A percentile compares a stretch with the other conserved stretches of the same genome.
phyloP scores from a whole-genome alignment of 2,888 invertebrate species.

The Halocaridina rubra region DNA sequence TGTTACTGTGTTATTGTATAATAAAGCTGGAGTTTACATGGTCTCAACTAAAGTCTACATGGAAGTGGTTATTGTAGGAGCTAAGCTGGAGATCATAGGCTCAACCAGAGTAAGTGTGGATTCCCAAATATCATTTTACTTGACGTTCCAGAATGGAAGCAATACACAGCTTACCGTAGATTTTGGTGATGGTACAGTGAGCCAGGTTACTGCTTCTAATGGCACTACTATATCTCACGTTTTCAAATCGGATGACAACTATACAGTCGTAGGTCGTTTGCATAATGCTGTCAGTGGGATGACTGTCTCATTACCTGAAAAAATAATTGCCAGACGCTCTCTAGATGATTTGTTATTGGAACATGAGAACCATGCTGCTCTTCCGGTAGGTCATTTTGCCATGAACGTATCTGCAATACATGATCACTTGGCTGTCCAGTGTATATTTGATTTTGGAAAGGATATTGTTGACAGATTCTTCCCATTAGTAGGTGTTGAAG shows the following conservation, averaged over 20 bases:
- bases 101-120: neutral
- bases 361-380: neutral
- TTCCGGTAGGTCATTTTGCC: neutral
- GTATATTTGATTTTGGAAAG: neutral
- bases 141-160: neutral
- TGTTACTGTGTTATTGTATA: neutral
- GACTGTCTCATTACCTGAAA: neutral
- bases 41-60: neutral
- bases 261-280: neutral
- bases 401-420: neutral
- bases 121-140: neutral
- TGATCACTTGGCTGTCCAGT: neutral
- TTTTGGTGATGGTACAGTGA: constrained; percentile 13
- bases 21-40: neutral
- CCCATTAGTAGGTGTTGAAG: neutral
- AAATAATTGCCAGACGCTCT: neutral
- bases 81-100: neutral
- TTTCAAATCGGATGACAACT: neutral
- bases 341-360: neutral
- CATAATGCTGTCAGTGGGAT: neutral
- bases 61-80: neutral
- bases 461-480: neutral
- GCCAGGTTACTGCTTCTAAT: neutral
- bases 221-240: neutral
- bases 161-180: neutral